A percentile compares a stretch with the other conserved stretches of the same genome.
Conservation (phyloP, 1,140 invertebrate species). For the Philopotamus ludificatus region DNA sequence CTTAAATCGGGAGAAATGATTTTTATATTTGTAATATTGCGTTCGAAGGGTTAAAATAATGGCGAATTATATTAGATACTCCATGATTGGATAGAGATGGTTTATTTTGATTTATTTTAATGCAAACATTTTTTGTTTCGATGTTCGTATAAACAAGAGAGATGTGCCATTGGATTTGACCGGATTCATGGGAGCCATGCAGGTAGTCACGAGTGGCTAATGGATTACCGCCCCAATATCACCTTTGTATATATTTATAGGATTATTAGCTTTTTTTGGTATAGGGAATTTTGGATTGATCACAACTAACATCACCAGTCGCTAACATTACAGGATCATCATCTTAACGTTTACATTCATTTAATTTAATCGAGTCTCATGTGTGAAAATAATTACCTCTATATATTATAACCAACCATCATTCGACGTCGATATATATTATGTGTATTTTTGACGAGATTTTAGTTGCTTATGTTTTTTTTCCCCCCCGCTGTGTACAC, state of each 20-base stretch:
- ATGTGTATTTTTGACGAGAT: background rate
- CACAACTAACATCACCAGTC: background rate
- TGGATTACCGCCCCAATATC: background rate
- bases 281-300: background rate
- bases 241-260: background rate
- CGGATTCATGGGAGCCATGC: slow-evolving; percentile 50
- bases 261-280: background rate
- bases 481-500: background rate
- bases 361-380: background rate
- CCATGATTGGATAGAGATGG: too few relatives aligned
- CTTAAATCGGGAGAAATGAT: too few relatives aligned
- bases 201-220: slow-evolving; percentile 44
- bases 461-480: background rate
- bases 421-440: background rate
- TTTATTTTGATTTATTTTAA: slow-evolving; percentile 12
- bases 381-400: background rate
- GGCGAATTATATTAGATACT: too few relatives aligned
- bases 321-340: background rate
- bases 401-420: background rate
- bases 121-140: slow-evolving; percentile 7
- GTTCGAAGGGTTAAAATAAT: too few relatives aligned
- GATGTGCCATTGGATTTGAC: slow-evolving; percentile 50
- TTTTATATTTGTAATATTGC: too few relatives aligned
- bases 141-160: slow-evolving; percentile 23
- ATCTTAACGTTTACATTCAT: background rate